Evolutionary conservation across 2,888 invertebrate genomes (phyloP).

Genomic region (Danaus chrysippus): DNA sequence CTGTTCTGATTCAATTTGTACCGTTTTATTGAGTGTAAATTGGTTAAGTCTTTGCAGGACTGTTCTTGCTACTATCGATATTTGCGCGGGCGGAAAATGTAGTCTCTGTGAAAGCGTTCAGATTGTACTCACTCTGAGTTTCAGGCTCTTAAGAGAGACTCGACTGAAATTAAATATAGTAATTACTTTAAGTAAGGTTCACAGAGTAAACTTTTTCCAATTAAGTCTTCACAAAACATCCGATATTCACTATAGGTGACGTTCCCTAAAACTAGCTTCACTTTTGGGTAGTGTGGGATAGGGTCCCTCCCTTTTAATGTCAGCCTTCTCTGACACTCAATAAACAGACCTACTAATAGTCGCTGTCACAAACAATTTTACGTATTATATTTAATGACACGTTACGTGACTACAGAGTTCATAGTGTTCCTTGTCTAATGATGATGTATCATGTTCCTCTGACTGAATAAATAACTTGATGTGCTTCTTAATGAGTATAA

Average conservation of each 20-base stretch:
- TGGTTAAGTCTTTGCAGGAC: conserved; percentile 38
- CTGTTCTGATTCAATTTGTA: conserved; percentile 50
- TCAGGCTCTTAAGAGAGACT: not conserved
- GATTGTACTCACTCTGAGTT: not conserved
- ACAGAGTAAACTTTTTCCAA: not conserved
- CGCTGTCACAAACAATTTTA: conserved; percentile 16
- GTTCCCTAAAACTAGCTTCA: not conserved
- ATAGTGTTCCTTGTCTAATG: not conserved
- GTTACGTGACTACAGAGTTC: not conserved
- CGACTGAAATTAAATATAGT: not conserved
- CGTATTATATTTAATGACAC: conserved; percentile 4
- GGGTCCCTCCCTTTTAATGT: conserved; percentile 17
- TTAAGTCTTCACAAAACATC: not conserved
- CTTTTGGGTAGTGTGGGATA: conserved; percentile 6
- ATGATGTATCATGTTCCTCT: not conserved
- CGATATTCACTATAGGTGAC: not conserved
- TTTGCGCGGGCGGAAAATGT: conserved; percentile 9
- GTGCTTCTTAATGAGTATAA: too few species aligned
- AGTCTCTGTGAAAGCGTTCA: not conserved
- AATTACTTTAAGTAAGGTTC: not conserved
- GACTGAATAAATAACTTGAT: too few species aligned
- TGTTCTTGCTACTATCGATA: conserved; percentile 12
- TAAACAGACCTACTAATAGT: conserved; percentile 5
- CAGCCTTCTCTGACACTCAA: not conserved
- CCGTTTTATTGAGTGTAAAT: conserved; percentile 56